Evolutionary conservation across 23 tunicate genomes (phyloP), one percentile per base, ranked within the genome.

Genomic region (Phallusia fumigata): DNA sequence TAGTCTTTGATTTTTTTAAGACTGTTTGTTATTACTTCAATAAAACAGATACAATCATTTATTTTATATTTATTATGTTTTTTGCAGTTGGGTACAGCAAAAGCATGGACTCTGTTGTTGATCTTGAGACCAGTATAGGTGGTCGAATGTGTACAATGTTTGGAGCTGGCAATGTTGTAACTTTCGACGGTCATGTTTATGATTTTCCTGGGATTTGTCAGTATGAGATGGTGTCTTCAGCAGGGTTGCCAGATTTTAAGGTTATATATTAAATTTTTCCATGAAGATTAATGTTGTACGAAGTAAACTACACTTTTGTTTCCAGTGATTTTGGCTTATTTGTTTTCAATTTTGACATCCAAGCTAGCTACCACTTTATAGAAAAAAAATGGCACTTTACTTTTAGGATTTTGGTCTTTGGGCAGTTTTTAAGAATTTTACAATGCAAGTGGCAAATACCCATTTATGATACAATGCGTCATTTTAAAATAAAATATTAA

Each of bases 121-220:
- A 65, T 31, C 52, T 52, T 18, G 32, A 34, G 0, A 52, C 32
- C 33, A 12, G 31, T 1, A 65, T 36, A 8, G 10, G 76, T 26
- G 75, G 72, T 3, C 36, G 22, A 83, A 83, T 88, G 78, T 88
- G 91, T 40, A 45, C 64, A n/a, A 77, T 88, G 91, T 88, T 82
- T 64, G 91, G 91, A 24, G 79, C 91, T 36, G 91, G 91, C 19
- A 86, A 88, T 76, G 79, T 88, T 19, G 64, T 88, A 0, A 88
- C 91, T 21, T 88, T 88, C 64, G 91, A 88, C 76, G 91, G 91
- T 12, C 35, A 34, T 0, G 53, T 74, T 30, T 88, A 76, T 44
- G 91, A 88, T 75, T 88, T 88, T 52, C 91, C 91, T 15, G 91
- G 91, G 18, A 18, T 36, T 30, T 88, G 91, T 64, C 91, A 88